Conservation (phyloP, 2,113 vertebrate genomes). For the Lampris megalopsis region DNA sequence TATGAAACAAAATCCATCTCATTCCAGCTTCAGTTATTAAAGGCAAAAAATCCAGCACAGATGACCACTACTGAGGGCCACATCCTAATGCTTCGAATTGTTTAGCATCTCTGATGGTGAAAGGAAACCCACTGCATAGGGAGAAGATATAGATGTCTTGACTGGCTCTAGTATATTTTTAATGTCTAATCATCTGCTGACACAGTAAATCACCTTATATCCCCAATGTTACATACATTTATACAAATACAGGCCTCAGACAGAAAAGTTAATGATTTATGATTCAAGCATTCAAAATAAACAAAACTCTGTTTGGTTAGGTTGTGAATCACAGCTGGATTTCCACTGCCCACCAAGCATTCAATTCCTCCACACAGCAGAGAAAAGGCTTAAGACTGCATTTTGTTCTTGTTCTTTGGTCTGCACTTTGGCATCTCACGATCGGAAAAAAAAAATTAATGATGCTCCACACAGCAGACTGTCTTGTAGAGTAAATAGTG, state of each 20-base stretch:
- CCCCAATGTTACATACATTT: too few species aligned
- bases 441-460: not conserved
- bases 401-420: not conserved
- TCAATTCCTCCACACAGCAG: conserved; percentile 4
- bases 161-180: not conserved
- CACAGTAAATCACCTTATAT: too few species aligned
- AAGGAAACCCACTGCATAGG: not conserved
- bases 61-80: conserved; percentile 3
- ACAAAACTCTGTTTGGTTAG: too few species aligned
- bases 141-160: not conserved
- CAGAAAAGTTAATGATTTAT: too few species aligned
- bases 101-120: not conserved
- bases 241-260: too few species aligned
- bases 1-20: conserved; percentile 20
- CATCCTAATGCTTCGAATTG: conserved; percentile 8
- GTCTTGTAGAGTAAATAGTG: conserved; percentile 13
- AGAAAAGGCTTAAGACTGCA: conserved; percentile 6
- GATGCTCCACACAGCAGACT: not conserved
- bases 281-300: too few species aligned
- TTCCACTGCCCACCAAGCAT: not conserved
- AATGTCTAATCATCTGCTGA: too few species aligned
- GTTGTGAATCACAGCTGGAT: conserved; percentile 29
- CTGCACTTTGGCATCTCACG: not conserved
- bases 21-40: not conserved
- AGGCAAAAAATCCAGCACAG: not conserved